A percentile compares a stretch with the other conserved stretches of the same genome.
These are phyloP conservation scores for Campoletis raptor DNA, from an alignment of 2,888 invertebrate species.

Conservation along the genomic window DNA sequence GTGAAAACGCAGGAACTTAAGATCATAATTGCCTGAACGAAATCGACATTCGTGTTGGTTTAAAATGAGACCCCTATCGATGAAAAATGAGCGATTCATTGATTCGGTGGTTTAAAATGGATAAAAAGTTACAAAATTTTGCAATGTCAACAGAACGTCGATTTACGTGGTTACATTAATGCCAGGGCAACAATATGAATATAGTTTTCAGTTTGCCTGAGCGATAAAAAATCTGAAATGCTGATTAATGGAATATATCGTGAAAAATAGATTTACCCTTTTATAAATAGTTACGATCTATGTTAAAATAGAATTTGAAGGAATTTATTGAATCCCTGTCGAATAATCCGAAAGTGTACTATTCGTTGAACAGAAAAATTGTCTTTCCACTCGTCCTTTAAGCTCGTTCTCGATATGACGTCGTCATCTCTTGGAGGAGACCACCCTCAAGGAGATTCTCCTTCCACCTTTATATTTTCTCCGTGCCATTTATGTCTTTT, in stretches of 20 bases:
- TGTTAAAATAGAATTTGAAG: neutral
- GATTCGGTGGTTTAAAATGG: too few species aligned
- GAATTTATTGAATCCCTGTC: neutral
- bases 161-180: neutral
- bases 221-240: neutral
- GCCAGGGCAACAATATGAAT: neutral
- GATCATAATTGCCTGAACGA: too few species aligned
- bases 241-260: neutral
- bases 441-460: conserved; percentile 32
- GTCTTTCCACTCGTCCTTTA: conserved; percentile 5
- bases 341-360: conserved; percentile 21
- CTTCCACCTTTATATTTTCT: neutral
- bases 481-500: conserved; percentile 37
- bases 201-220: neutral
- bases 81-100: too few species aligned
- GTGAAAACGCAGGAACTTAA: too few species aligned
- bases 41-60: too few species aligned
- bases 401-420: conserved; percentile 30
- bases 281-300: neutral
- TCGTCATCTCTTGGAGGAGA: conserved; percentile 12
- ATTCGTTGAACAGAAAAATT: conserved; percentile 35
- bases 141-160: neutral
- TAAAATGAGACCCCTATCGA: too few species aligned
- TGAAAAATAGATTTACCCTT: neutral
- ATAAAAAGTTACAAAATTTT: too few species aligned